These are phyloP conservation scores for Cryptoblepharus egeriae DNA, from an alignment of 2,797 vertebrate species.

Conservation along the genomic window DNA sequence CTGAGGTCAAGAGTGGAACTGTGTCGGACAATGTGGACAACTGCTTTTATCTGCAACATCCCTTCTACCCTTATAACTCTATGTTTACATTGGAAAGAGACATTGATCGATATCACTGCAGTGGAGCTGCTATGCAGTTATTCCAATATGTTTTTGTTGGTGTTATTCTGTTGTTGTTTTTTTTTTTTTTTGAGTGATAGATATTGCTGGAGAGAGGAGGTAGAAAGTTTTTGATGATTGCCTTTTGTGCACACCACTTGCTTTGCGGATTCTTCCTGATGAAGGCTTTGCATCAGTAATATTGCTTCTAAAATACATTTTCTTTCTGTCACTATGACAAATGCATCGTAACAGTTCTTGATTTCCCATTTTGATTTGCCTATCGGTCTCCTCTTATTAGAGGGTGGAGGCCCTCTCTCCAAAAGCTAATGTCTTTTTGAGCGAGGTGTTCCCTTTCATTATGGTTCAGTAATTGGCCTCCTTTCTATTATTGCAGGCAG, in stretches of 20 bases:
- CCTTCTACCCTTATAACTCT: background rate
- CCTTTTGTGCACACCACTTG: background rate
- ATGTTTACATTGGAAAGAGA: slow-evolving; percentile 4
- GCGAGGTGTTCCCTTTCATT: slow-evolving; percentile 26
- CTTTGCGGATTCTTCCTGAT: slow-evolving; percentile 14
- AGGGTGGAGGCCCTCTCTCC: slow-evolving; percentile 9
- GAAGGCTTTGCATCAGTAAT: slow-evolving; percentile 16
- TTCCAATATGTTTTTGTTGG: background rate
- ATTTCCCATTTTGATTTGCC: slow-evolving; percentile 22
- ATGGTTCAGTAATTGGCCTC: slow-evolving; percentile 24
- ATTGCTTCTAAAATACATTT: slow-evolving; percentile 7
- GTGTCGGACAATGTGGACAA: background rate
- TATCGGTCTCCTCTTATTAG: slow-evolving; percentile 20
- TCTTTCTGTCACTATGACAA: slow-evolving; percentile 32
- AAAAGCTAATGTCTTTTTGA: background rate
- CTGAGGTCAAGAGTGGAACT: background rate
- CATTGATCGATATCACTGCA: background rate
- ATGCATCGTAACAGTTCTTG: slow-evolving; percentile 29
- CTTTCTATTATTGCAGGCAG: slow-evolving; percentile 17
- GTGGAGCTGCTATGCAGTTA: background rate
- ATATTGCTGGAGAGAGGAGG: slow-evolving; percentile 2
- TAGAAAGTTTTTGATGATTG: slow-evolving; percentile 12
- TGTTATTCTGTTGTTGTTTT: background rate
- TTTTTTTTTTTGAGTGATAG: background rate
- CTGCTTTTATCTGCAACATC: background rate